These are phyloP conservation scores for Stenoptilia bipunctidactyla DNA, from an alignment of 2,888 invertebrate genomes.

Conservation along the genomic window DNA sequence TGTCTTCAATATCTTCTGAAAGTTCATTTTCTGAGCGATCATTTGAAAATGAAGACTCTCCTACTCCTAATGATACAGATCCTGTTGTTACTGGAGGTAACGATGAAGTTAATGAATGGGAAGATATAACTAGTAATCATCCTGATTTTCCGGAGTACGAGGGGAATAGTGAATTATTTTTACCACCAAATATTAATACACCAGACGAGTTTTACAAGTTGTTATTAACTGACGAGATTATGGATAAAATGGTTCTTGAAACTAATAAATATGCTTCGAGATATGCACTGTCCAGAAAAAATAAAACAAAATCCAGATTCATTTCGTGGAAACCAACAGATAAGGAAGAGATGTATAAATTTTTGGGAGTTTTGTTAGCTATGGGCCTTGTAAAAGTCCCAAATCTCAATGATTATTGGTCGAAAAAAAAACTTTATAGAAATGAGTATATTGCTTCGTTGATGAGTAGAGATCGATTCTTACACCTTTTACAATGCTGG, in stretches of 20 bases:
- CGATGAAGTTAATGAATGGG: too few relatives aligned
- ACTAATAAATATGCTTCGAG: conserved; percentile 8
- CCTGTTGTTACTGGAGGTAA: too few relatives aligned
- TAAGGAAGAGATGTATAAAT: conserved; percentile 10
- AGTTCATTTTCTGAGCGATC: too few relatives aligned
- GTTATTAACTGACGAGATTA: conserved; percentile 4
- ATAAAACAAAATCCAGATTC: conserved; percentile 6
- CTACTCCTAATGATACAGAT: too few relatives aligned
- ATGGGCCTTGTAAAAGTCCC: conserved; percentile 15
- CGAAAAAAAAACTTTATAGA: conserved; percentile 16
- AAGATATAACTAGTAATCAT: too few relatives aligned
- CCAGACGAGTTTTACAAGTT: too few relatives aligned
- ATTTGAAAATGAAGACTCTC: too few relatives aligned
- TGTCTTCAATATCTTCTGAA: too few relatives aligned
- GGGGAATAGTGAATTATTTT: too few relatives aligned
- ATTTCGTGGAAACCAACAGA: conserved; percentile 11
- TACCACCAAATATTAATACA: too few relatives aligned
- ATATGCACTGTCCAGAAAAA: background rate
- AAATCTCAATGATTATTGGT: conserved; percentile 16
- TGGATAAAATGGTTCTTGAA: conserved; percentile 8
- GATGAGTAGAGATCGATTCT: conserved; percentile 21
- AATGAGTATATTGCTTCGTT: conserved; percentile 17
- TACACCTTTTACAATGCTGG: conserved; percentile 20
- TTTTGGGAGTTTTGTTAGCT: conserved; percentile 10
- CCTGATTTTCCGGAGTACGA: too few relatives aligned